Base-by-base conservation (phyloP, 2,113 vertebrate genomes). In the Ia io region DNA sequence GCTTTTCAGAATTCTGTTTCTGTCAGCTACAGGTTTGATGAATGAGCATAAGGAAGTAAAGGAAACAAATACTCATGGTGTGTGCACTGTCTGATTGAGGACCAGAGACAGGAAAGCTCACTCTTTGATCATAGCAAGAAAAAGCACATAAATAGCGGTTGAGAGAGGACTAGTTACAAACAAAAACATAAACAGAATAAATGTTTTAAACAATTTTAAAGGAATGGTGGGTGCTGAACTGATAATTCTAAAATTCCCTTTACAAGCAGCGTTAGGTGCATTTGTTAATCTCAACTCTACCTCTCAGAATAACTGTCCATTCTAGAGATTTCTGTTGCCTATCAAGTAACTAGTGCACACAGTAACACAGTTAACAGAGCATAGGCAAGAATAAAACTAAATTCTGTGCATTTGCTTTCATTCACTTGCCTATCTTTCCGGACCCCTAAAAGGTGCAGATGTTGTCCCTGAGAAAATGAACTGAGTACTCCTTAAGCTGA, bases 1-100 rank as follows among this genome's bases (percentile, higher is more conserved):
- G 63, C 90, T 95, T 96, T 88, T 69, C 49, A 88, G 84, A 88
- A 84, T 37, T 92, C 69, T 90, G 30, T 65, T 90, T 92, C 82
- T 94, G 83, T 95, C 85, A 93, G 51, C 61, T 44, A n/a, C 1
- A 37, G 47, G 6, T 91, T 85, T 93, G 65, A 95, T 84, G 12
- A 79, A 6, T 69, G 35, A 42, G 51, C 30, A 74, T 82, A 47
- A 28, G 42, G 67, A 28, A 40, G 30, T 35, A 89, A 86, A 94
- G 22, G 1, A 91, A 96, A 93, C 6, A 9, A 80, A 51, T 79
- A 25, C 9, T 4, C 16, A 10, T 76, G 53, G 40, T 65, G 6
- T 23, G 28, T 51, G n/a, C 1, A 12, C 44, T 40, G 13, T 70
- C 70, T 80, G 80, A 96, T 71, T 47, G 32, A 80, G n/a, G 84